phyloP scores from a whole-genome alignment of 1,140 invertebrate genomes.

The Copidosoma floridanum region DNA sequence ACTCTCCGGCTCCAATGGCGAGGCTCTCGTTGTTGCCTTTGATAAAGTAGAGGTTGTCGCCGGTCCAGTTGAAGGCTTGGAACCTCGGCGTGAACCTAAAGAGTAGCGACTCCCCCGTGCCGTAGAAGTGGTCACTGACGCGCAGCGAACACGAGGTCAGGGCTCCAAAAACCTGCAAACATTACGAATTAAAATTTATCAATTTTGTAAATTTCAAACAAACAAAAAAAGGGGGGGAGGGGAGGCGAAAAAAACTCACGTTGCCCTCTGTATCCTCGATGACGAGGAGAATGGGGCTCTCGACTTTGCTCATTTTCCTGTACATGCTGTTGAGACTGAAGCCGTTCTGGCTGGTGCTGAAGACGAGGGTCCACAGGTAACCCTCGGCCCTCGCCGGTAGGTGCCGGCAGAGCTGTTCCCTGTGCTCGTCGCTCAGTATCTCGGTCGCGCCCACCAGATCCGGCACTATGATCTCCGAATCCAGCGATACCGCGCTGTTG shows the following conservation, averaged over 20 bases:
- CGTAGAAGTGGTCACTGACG: constrained; percentile 96
- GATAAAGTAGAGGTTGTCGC: constrained; percentile 97
- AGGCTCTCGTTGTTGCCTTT: constrained; percentile 95
- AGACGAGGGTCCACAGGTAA: constrained; percentile 93
- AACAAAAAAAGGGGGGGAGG: too few relatives aligned
- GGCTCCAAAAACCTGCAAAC: constrained; percentile 93
- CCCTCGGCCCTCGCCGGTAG: constrained; percentile 93
- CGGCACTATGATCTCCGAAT: constrained; percentile 82
- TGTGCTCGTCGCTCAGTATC: constrained; percentile 85
- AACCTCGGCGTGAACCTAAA: constrained; percentile 88
- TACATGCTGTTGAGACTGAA: constrained; percentile 97
- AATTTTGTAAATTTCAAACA: too few relatives aligned
- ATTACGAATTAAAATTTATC: too few relatives aligned
- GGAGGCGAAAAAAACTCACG: constrained; percentile 62
- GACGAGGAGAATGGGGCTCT: constrained; percentile 88
- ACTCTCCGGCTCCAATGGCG: constrained; percentile 96
- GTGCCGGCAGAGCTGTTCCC: constrained; percentile 79
- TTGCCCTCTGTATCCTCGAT: constrained; percentile 92
- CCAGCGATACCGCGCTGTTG: constrained; percentile 71
- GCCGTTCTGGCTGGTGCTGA: constrained; percentile 94
- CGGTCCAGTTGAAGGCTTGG: constrained; percentile 94
- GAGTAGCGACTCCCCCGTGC: constrained; percentile 94
- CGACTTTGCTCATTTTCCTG: constrained; percentile 86
- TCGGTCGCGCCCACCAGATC: constrained; percentile 85
- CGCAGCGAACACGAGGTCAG: constrained; percentile 88